Base-by-base conservation (phyloP, 2,797 vertebrate genomes). In the Prunella strophiata region DNA sequence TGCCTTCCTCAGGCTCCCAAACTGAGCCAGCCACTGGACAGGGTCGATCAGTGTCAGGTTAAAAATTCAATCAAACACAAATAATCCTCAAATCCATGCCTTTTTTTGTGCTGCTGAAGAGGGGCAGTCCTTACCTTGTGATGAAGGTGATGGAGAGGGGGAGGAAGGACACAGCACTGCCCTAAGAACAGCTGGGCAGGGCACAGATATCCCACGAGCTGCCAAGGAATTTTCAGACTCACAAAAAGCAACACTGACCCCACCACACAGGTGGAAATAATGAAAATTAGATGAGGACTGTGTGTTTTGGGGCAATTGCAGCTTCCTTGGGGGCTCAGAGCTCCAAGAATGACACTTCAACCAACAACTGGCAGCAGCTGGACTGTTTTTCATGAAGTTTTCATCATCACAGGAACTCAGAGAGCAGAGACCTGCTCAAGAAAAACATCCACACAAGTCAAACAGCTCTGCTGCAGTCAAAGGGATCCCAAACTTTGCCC, bases 301-400 rank as follows among this genome's bases (percentile, higher is more conserved):
- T 0, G 0, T 19, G 26, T 68, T 83, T 47, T 29, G 40, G 20
- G 17, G 0, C 0, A 30, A 30, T 13, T 40, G 19, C 21, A 43
- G 23, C 29, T 91, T 45, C 9, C 9, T 8, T 42, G 43, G 5
- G 23, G 30, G 32, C 47, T 82, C 63, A 21, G 55, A 75, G 29
- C 9, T 22, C 67, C 52, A 15, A 17, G 10, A 29, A 29, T 8
- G 23, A 22, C 30, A 30, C 11, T 58, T 45, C 13, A 34, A 23
- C 34, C 36, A 32, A n/a, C 18, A 52, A 22, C 51, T 23, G 48
- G 11, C 30, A 79, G n/a, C 9, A 63, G 21, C 21, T 26, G 45
- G 52, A 7, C 3, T 38, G 0, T 43, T 86, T 66, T 74, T 40
- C 34, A 34, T 65, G 43, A 81, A 30, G 34, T 22, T 52, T 54